Evolutionary conservation across 2,113 vertebrate species (phyloP).

Genomic region (Larimichthys crocea): DNA sequence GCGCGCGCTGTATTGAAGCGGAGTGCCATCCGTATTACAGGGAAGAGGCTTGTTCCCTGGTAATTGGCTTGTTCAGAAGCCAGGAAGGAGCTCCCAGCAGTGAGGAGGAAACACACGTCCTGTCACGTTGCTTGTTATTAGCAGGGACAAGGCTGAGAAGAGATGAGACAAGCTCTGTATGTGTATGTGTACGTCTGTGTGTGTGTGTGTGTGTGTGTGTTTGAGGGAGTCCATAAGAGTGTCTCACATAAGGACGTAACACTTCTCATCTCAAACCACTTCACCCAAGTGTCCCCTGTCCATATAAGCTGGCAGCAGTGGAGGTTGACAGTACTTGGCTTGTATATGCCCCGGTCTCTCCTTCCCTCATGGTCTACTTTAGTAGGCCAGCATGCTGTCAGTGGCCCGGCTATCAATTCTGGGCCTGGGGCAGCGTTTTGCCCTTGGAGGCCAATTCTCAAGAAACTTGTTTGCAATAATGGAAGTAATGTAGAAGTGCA

Average conservation of each 20-base stretch:
- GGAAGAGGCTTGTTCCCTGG: constrained; percentile 82
- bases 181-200: background rate
- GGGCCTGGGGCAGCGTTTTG: constrained; percentile 43
- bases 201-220: constrained; percentile 36
- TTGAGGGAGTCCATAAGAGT: constrained; percentile 57
- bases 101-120: constrained; percentile 81
- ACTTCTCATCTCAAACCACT: constrained; percentile 64
- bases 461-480: constrained; percentile 42
- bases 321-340: constrained; percentile 67
- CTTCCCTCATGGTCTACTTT: constrained; percentile 44
- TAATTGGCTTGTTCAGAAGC: constrained; percentile 86
- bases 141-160: constrained; percentile 79
- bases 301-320: constrained; percentile 58
- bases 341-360: constrained; percentile 24
- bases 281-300: constrained; percentile 70
- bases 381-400: constrained; percentile 61
- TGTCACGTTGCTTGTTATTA: constrained; percentile 84
- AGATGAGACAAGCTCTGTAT: constrained; percentile 67
- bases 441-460: constrained; percentile 41
- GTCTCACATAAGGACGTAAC: constrained; percentile 58
- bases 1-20: constrained; percentile 61
- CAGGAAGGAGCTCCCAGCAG: constrained; percentile 82
- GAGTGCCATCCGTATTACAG: constrained; percentile 81
- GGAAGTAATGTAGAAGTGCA: constrained; percentile 15
- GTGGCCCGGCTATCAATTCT: constrained; percentile 50